Evolutionary conservation across 37 sponge, comb jelly and placozoan species (phyloP).

Genomic region (Bolinopsis microptera): DNA sequence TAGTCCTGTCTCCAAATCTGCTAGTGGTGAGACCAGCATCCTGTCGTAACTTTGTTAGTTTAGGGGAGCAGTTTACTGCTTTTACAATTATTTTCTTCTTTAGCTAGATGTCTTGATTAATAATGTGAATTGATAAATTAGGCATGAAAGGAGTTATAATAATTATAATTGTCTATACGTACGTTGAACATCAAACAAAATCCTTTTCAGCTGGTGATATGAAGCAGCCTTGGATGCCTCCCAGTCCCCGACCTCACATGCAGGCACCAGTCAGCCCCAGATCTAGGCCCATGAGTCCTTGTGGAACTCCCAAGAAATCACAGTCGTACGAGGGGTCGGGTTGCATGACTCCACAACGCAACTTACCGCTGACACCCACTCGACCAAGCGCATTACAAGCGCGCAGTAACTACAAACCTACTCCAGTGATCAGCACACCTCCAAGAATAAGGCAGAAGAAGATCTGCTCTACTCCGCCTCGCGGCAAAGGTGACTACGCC

Average conservation of each 20-base stretch:
- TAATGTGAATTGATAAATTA: too few species aligned
- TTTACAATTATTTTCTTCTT: too few species aligned
- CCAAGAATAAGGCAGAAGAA: background rate
- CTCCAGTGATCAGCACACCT: background rate
- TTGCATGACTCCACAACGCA: background rate
- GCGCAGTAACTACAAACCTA: background rate
- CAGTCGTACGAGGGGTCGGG: background rate
- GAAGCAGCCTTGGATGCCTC: slow-evolving; percentile 7
- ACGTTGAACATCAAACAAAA: too few species aligned
- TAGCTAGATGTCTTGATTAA: too few species aligned
- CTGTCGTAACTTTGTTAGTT: too few species aligned
- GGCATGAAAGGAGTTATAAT: too few species aligned
- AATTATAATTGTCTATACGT: too few species aligned
- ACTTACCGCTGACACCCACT: background rate
- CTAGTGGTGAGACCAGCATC: slow-evolving; percentile 39
- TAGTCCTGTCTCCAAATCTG: slow-evolving; percentile 34
- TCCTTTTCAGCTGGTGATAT: slow-evolving; percentile 19
- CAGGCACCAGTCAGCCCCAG: background rate
- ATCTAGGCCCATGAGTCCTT: background rate
- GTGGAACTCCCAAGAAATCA: background rate
- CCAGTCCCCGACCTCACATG: slow-evolving; percentile 22
- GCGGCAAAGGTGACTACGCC: background rate
- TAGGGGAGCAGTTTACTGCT: too few species aligned
- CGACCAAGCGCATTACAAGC: background rate
- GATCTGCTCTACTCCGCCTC: background rate